These are phyloP conservation scores for Cabera pusaria DNA, from an alignment of 2,888 invertebrate genomes.

Conservation along the genomic window DNA sequence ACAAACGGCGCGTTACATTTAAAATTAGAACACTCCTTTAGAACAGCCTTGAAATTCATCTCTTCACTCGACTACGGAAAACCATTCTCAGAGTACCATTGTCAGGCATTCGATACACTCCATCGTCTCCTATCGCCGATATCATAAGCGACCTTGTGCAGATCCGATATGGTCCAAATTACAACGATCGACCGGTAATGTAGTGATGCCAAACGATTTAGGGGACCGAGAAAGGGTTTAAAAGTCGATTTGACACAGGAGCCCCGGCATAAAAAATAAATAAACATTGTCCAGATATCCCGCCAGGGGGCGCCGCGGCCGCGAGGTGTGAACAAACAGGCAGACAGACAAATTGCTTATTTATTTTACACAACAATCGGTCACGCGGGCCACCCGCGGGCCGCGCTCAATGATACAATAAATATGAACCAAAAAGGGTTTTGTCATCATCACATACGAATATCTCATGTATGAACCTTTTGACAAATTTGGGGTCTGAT, in stretches of 20 bases:
- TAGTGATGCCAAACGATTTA: conserved; percentile 18
- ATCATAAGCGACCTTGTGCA: conserved; percentile 6
- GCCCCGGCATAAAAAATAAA: conserved; percentile 35
- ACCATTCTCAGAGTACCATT: conserved; percentile 9
- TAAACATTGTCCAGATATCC: conserved; percentile 35
- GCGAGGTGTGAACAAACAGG: conserved; percentile 39
- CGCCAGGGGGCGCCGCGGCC: conserved; percentile 23
- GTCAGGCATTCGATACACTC: conserved; percentile 18
- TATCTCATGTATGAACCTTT: conserved; percentile 17
- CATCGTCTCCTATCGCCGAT: not conserved
- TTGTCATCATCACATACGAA: conserved; percentile 24
- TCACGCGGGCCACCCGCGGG: conserved; percentile 31
- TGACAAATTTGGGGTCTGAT: conserved; percentile 14
- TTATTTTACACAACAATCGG: conserved; percentile 38
- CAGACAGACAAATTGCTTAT: conserved; percentile 41
- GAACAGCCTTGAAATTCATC: conserved; percentile 29
- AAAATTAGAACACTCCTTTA: conserved; percentile 45
- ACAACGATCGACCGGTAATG: conserved; percentile 3
- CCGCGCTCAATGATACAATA: conserved; percentile 24
- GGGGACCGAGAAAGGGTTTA: conserved; percentile 35
- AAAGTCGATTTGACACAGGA: conserved; percentile 42
- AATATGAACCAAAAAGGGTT: conserved; percentile 27
- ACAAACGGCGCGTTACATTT: conserved; percentile 34
- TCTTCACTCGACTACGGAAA: conserved; percentile 24
- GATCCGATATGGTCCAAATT: conserved; percentile 15